A percentile compares a stretch with the other conserved stretches of the same genome.
These are phyloP conservation scores for Empidonax traillii DNA, from an alignment of 2,113 vertebrate genomes.

Conservation along the genomic window DNA sequence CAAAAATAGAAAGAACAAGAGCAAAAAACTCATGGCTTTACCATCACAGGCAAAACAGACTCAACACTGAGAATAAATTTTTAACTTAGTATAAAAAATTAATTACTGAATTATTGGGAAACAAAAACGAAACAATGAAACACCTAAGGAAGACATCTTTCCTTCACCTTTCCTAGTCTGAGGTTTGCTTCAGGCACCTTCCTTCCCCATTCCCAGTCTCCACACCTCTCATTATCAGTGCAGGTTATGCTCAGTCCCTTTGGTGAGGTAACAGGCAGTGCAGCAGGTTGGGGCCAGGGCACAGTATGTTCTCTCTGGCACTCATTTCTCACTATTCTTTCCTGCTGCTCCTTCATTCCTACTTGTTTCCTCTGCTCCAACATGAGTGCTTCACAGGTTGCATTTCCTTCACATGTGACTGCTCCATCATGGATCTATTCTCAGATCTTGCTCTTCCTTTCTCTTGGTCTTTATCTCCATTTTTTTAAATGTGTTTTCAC, in stretches of 20 bases:
- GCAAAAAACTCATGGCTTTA: background rate
- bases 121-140: background rate
- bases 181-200: background rate
- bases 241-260: background rate
- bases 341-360: background rate
- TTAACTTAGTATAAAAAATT: background rate
- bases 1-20: background rate
- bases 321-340: background rate
- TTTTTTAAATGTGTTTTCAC: background rate
- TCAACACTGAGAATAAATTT: background rate
- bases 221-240: background rate
- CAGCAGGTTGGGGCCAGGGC: rapidly evolving
- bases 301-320: background rate
- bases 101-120: background rate
- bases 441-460: background rate
- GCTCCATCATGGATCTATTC: background rate
- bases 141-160: background rate
- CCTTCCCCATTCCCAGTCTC: background rate
- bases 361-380: background rate
- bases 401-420: background rate
- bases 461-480: background rate
- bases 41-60: background rate
- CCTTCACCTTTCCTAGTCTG: background rate
- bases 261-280: rapidly evolving
- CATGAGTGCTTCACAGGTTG: background rate